Evolutionary conservation across 2,113 vertebrate species (phyloP), one percentile per base, ranked within the genome.

Genomic region (Papio anubis): DNA sequence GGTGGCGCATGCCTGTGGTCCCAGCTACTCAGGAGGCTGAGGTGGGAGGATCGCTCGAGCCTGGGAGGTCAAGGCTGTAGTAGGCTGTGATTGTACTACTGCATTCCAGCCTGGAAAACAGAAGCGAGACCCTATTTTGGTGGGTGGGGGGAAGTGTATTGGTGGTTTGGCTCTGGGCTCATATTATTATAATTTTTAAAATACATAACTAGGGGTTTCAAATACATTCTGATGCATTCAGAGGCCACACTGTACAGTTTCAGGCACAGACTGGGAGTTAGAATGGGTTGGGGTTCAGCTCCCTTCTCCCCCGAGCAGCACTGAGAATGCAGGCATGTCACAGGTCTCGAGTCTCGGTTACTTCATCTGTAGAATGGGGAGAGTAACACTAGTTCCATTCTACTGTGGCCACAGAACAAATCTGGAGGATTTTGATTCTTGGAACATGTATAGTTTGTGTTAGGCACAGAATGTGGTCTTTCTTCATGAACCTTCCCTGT

Each of bases 151-250:
- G 3, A 55, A 55, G 52, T 14, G 61, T 61, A 30, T 64, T 64
- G 61, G 61, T 32, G 27, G 61, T 64, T 64, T 64, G 6, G 61
- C 61, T 32, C 27, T 64, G 61, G 61, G 5, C 6, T 64, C 12
- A 0, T 30, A 4, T 23, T 35, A 7, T n/a, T 23, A 20, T 52
- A 79, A 79, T 12, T 79, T 20, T 20, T 52, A 52, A 52, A 21
- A 35, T 13, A n/a, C 13, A 2, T 76, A 17, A 52, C 14, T 25
- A 52, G 32, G 32, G 35, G 9, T 79, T n/a, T 14, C 2, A 2
- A 0, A 4, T 7, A 12, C 68, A 1, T 6, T 12, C 0, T 3
- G 20, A 10, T 35, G 14, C 66, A 5, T 4, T 8, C 18, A 2
- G 5, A 3, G 75, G 43, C 64, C 48, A 16, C 5, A 4, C 20